Evolutionary conservation across 2,797 vertebrate genomes (phyloP).

Genomic region (Urophycis tenuis): DNA sequence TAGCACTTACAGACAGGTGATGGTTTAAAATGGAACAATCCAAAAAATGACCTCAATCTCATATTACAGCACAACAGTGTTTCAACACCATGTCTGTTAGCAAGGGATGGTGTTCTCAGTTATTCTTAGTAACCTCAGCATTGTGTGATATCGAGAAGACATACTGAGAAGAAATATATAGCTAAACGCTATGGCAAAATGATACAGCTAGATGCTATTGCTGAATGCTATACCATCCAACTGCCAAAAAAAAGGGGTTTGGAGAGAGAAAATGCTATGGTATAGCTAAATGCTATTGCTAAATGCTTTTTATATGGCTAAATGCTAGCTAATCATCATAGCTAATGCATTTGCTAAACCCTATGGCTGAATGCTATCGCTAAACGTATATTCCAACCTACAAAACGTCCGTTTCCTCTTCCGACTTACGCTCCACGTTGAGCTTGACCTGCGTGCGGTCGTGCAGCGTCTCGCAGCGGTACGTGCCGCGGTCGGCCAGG

Average conservation of each 20-base stretch:
- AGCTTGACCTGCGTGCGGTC: constrained; percentile 85
- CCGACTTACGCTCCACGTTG: constrained; percentile 86
- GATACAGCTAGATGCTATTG: background rate
- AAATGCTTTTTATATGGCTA: background rate
- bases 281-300: background rate
- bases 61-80: constrained; percentile 30
- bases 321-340: background rate
- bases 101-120: background rate
- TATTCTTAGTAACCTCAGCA: background rate
- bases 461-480: constrained; percentile 90
- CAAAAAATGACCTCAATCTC: constrained; percentile 5
- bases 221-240: background rate
- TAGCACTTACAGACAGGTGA: background rate
- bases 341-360: background rate
- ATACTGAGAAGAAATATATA: background rate
- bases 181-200: background rate
- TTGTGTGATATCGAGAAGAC: background rate
- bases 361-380: background rate
- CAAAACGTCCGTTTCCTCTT: background rate
- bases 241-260: background rate
- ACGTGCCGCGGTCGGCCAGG: constrained; percentile 83
- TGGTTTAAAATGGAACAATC: background rate
- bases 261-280: no score
- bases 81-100: constrained; percentile 29
- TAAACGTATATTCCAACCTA: background rate